Evolutionary conservation across 1,140 invertebrate genomes (phyloP), one percentile per base, ranked within the genome.

Genomic region (Probaryconus sp.): DNA sequence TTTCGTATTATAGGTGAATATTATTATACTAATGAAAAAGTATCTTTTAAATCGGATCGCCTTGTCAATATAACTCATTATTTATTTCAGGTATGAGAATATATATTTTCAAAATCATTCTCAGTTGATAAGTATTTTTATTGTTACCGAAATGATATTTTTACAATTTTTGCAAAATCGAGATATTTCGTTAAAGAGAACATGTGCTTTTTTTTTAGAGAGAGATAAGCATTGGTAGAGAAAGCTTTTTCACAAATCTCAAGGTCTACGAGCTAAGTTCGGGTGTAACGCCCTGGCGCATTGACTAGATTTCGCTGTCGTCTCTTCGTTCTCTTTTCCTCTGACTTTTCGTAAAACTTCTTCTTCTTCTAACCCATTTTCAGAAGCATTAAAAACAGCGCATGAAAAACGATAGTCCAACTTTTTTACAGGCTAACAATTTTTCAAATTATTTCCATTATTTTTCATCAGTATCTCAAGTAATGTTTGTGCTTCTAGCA

Each of bases 161-260:
- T n/a, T n/a, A n/a, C n/a, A n/a, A n/a, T n/a, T n/a, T n/a, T n/a
- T n/a, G n/a, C n/a, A n/a, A n/a, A n/a, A n/a, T n/a, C n/a, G n/a
- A n/a, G n/a, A n/a, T n/a, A n/a, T n/a, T n/a, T 81, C 76, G 80
- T 75, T 83, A 83, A 83, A 83, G 82, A 77, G 82, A 79, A 80
- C 67, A 50, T 76, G 69, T 69, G 75, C 79, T 74, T 77, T 79
- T 72, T 31, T 40, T 55, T 51, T 51, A 58, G 24, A 64, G 48
- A n/a, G n/a, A n/a, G n/a, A n/a, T n/a, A n/a, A n/a, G n/a, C n/a
- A n/a, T n/a, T n/a, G n/a, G n/a, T n/a, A n/a, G 45, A 51, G 43
- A 56, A 60, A 72, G 33, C 20, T 58, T 45, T 35, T 51, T n/a
- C n/a, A 43, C 51, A 64, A 70, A 56, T 63, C 20, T 64, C 69